Evolutionary conservation across 2,888 invertebrate genomes (phyloP), one percentile per base, ranked within the genome.

Genomic region (Oligia latruncula): DNA sequence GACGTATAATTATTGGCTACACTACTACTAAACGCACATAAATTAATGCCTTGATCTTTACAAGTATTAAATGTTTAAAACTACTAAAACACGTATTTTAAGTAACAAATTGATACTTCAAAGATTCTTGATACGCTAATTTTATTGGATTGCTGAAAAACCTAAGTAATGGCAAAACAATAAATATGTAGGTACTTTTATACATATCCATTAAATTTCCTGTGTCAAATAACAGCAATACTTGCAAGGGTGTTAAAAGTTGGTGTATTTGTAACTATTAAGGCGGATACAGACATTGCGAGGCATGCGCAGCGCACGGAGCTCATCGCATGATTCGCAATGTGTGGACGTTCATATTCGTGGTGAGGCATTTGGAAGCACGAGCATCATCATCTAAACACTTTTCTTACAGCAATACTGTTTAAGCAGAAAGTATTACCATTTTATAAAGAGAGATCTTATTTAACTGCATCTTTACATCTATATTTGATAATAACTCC

Each of bases 401-500:
- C 15, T 62, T 72, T 43, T 46, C 20, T 29, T 23, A 74, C 29
- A 8, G 43, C 66, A 52, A 60, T 40, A 43, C 9, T 9, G 6
- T 40, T 40, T 40, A 40, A 40, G 40, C 40, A 40, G 40, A 40
- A 40, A 40, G 40, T 40, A 43, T 55, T 29, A 52, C 20, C 65
- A 71, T 73, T 75, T 73, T 40, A 35, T 58, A 66, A 70, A 58
- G 29, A 66, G 58, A 68, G 8, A 73, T 73, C 86, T 70, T 62
- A 73, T 76, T 70, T 35, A 72, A 64, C 35, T 66, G 43, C 40
- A 55, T 65, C 65, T 66, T 75, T 40, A 81, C 49, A 65, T 73
- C 23, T 75, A 66, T 75, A 64, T 70, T 85, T 58, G 73, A 71
- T 49, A 71, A 46, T 76, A 83, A 83, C 74, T 86, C 40, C 17